Base-by-base conservation (phyloP, 1,140 invertebrate genomes). In the Drosophila punjabiensis region DNA sequence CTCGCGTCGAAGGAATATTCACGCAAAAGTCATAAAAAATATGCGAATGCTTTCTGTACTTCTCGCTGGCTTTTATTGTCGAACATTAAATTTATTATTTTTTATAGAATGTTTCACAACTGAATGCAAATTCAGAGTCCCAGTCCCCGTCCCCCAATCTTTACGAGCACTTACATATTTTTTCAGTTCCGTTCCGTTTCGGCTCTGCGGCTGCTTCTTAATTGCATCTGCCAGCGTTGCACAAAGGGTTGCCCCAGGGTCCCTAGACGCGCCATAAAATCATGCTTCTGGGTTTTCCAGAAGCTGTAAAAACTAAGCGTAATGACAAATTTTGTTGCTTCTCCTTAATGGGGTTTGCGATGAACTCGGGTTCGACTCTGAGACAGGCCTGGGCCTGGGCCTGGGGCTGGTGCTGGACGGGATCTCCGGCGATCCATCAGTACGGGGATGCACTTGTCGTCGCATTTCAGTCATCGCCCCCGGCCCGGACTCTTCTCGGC, bases 81-180 rank as follows among this genome's bases (percentile, higher is more conserved):
- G 78, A 89, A 81, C 85, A 90, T 85, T 82, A 89, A 89, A 89
- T 89, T 79, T 89, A 90, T 89, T 89, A 89, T 89, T 89, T 88
- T 89, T 89, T 89, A 90, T 89, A 90, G 81, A 89, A 90, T 89
- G 85, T 90, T 89, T 86, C 85, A 89, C 85, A 90, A 89, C 81
- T 90, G 85, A 89, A 89, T 89, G 85, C 85, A 89, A 89, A 89
- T 90, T 88, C 74, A 35, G 37, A 52, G 77, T 65, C 35, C 62
- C 52, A 52, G 77, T 62, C 35, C 62, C 52, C 43, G 2, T 45
- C 48, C 65, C 7, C 35, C 52, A n/a, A 48, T 30, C 47, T 43
- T 75, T 45, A 67, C 63, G 64, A 69, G 65, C 65, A 69, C 52
- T 78, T 61, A 59, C 60, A 58, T 69, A 20, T 88, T 83, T 88